Evolutionary conservation across 2,888 invertebrate genomes (phyloP).

Genomic region (Drosophila sordidula): DNA sequence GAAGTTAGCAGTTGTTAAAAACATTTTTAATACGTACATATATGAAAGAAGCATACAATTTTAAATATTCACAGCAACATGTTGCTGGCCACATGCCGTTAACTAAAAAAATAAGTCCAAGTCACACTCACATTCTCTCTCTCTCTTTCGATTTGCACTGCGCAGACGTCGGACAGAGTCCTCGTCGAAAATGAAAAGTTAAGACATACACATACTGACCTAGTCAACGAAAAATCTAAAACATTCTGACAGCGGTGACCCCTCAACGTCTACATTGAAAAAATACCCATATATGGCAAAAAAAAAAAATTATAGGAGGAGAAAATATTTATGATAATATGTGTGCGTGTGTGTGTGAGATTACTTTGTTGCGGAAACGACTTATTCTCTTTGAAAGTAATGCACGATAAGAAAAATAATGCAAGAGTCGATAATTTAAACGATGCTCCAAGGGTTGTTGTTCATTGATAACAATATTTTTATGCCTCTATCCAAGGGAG

Average conservation of each 20-base stretch:
- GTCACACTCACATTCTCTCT: background rate
- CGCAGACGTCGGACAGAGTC: constrained; percentile 48
- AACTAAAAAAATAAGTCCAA: background rate
- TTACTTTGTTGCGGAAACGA: background rate
- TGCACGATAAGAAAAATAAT: background rate
- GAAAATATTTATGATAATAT: background rate
- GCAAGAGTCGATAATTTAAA: constrained; percentile 6
- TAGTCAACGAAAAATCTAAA: constrained; percentile 66
- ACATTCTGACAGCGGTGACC: constrained; percentile 35
- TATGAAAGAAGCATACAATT: background rate
- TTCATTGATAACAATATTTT: constrained; percentile 11
- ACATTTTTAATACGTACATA: background rate
- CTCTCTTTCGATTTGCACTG: constrained; percentile 23
- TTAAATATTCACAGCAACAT: background rate
- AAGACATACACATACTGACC: constrained; percentile 69
- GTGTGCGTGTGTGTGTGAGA: background rate
- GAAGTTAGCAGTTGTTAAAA: background rate
- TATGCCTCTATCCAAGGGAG: background rate
- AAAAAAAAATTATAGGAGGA: constrained; percentile 9
- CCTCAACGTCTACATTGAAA: constrained; percentile 14
- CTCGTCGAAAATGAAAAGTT: constrained; percentile 22
- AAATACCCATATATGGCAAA: constrained; percentile 65
- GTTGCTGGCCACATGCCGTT: background rate
- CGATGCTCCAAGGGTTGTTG: background rate
- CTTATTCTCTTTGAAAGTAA: background rate